These are phyloP conservation scores for Hippoglossus hippoglossus DNA, from an alignment of 2,797 vertebrate species.

Conservation along the genomic window DNA sequence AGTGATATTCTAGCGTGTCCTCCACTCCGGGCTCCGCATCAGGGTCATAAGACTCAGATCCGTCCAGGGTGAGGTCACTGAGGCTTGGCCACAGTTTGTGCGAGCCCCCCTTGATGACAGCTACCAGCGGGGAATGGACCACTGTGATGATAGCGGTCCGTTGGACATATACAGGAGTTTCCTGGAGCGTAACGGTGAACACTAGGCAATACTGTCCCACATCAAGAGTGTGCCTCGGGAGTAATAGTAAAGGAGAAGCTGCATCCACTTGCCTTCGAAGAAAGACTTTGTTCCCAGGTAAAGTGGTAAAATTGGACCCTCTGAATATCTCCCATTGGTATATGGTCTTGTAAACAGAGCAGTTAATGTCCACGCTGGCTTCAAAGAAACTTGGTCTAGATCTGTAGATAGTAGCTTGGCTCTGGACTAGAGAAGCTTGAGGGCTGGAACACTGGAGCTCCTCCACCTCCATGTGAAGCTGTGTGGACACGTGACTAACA, in stretches of 20 bases:
- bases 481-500: constrained; percentile 72
- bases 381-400: constrained; percentile 81
- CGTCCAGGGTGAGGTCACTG: constrained; percentile 83
- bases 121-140: constrained; percentile 75
- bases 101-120: constrained; percentile 84
- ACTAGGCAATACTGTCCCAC: constrained; percentile 79
- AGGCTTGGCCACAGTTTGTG: constrained; percentile 75
- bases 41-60: constrained; percentile 82
- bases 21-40: constrained; percentile 64
- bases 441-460: constrained; percentile 77
- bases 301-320: constrained; percentile 49
- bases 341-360: constrained; percentile 77
- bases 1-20: constrained; percentile 76
- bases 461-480: constrained; percentile 66
- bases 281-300: constrained; percentile 25
- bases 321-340: constrained; percentile 83
- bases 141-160: constrained; percentile 69
- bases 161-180: constrained; percentile 75
- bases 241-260: constrained; percentile 71
- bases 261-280: constrained; percentile 56
- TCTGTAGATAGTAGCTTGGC: constrained; percentile 64
- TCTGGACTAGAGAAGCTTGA: constrained; percentile 68
- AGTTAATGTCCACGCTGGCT: constrained; percentile 79
- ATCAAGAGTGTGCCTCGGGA: constrained; percentile 76
- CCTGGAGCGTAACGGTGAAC: constrained; percentile 76